Evolutionary conservation across 2,888 invertebrate species (phyloP), one percentile per base, ranked within the genome.

Genomic region (Thera obeliscata): DNA sequence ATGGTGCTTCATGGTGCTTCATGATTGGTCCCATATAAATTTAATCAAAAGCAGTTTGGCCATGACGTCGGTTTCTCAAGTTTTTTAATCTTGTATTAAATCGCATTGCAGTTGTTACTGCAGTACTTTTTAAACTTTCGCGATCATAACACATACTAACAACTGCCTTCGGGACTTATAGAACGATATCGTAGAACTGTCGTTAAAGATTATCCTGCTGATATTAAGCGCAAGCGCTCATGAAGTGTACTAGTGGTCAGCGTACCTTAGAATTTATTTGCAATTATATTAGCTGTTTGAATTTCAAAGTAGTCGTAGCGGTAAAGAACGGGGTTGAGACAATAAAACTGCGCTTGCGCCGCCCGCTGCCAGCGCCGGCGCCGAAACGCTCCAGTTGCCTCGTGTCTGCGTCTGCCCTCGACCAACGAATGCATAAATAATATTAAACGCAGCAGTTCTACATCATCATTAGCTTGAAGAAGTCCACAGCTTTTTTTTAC

Each of bases 331-430:
- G 75, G 77, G 70, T 65, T 78, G 75, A 81, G 82, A 86, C 85
- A 88, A 87, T 88, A 85, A 81, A 82, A 81, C 75, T 74, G 86
- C 84, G 86, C 86, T 76, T 81, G 84, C 84, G 71, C 70, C 33
- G 58, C 58, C 56, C 46, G 60, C 52, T 9, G 49, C 49, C 55
- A 49, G 55, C 52, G 79, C 79, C 83, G 90, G 90, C 91, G 91
- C 90, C 91, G 86, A 74, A 81, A 88, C 90, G 92, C 91, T 92
- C 91, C 88, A 91, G 85, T 91, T 91, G 84, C 76, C 77, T 46
- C 68, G 79, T 43, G 59, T 55, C 67, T 67, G 69, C 49, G 3
- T 46, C 43, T 46, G 43, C 43, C 6, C 41, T 9, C 22, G 50
- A 56, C 55, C 43, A 46, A 50, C 33, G 2, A 64, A 35, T 55